Evolutionary conservation across 2,797 vertebrate genomes (phyloP).

Genomic region (Enteromius unitaeniatus): DNA sequence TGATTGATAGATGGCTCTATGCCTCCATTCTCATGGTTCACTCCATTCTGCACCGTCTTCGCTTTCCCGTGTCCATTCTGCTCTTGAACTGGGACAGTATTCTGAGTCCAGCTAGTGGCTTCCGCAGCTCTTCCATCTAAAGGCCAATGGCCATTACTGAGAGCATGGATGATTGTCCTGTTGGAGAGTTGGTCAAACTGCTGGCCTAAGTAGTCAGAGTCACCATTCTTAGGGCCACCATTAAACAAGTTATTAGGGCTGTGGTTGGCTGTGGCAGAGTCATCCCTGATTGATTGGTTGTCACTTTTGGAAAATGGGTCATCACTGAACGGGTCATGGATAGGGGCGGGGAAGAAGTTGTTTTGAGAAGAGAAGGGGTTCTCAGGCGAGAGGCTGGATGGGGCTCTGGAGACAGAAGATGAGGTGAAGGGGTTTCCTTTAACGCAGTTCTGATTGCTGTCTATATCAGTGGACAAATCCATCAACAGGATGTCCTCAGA

Average conservation of each 20-base stretch:
- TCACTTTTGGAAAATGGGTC: constrained; percentile 85
- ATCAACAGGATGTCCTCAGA: constrained; percentile 96
- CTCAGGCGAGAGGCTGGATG: constrained; percentile 81
- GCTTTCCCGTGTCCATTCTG: constrained; percentile 71
- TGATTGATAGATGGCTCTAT: constrained; percentile 66
- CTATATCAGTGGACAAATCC: constrained; percentile 97
- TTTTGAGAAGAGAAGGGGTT: constrained; percentile 86
- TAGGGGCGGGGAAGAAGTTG: constrained; percentile 95
- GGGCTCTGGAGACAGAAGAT: constrained; percentile 79
- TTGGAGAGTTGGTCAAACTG: constrained; percentile 89
- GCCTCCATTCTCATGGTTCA: constrained; percentile 76
- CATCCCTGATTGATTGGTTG: constrained; percentile 71
- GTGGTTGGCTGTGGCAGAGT: constrained; percentile 37
- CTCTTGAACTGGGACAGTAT: constrained; percentile 79
- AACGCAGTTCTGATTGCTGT: constrained; percentile 93
- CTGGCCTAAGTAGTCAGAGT: constrained; percentile 83
- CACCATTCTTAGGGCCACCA: constrained; percentile 69
- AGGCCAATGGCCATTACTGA: constrained; percentile 83
- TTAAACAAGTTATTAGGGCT: constrained; percentile 52
- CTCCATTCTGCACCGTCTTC: constrained; percentile 75
- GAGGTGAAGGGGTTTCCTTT: constrained; percentile 87
- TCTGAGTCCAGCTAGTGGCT: constrained; percentile 57
- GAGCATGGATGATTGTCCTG: constrained; percentile 57
- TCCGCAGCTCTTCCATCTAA: constrained; percentile 75
- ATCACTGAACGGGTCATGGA: constrained; percentile 94